Evolutionary conservation across 1,140 invertebrate genomes (phyloP), one percentile per base, ranked within the genome.

Genomic region (Saccostrea echinata): DNA sequence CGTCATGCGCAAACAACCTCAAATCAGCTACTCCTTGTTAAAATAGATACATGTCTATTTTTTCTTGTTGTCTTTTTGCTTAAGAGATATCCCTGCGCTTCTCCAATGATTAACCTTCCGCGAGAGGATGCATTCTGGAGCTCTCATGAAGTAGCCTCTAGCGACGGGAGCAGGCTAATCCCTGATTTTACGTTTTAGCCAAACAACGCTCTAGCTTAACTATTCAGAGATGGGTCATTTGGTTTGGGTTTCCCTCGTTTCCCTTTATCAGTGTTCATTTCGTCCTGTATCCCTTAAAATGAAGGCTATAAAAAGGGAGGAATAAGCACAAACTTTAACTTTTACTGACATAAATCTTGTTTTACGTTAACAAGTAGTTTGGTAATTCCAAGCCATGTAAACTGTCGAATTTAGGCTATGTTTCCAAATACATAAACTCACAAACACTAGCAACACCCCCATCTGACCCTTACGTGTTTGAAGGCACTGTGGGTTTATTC

Each of bases 11-110:
- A 76, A 76, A 76, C 68, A 76, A 76, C 8, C 68, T 30, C 68
- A 30, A 76, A 76, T 76, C 68, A 33, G 68, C 68, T 76, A 76
- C 68, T 33, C 68, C 68, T 76, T 76, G 68, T 76, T 76, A 76
- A 76, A 30, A 76, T 76, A 76, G 68, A 76, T 76, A 76, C 68
- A 76, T 76, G 68, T 76, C 68, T 76, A 76, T 76, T 76, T 76
- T 76, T 76, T 76, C 30, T 33, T 76, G 24, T 27, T 76, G 16
- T 16, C 13, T 30, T 76, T 68, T 76, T 76, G 68, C 68, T 76
- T 76, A 76, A 76, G 68, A 76, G 68, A 76, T 76, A 76, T 76
- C 68, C 68, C 27, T 30, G 68, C 27, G 68, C 68, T 30, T 76
- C 68, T 76, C 27, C 68, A 27, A 76, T 76, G 68, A 76, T 76